phyloP scores from a whole-genome alignment of 2,797 vertebrate species.

The Amniataba percoides region DNA sequence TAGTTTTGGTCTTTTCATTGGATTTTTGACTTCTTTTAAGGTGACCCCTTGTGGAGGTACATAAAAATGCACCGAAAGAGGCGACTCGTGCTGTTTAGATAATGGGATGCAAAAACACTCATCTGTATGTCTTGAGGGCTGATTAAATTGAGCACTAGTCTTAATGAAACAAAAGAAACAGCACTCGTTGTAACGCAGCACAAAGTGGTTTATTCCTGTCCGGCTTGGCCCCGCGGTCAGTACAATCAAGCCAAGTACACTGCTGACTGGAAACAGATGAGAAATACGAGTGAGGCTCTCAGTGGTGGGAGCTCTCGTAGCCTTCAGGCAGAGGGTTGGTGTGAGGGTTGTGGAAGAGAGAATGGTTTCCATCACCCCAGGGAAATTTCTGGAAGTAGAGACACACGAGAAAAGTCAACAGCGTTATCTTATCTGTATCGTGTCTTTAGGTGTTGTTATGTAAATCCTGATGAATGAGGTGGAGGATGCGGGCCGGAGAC shows the following conservation, averaged over 20 bases:
- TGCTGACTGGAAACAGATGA: conserved; percentile 16
- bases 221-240: conserved; percentile 27
- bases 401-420: background rate
- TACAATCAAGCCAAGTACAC: conserved; percentile 22
- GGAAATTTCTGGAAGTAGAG: conserved; percentile 84
- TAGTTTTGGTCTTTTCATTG: background rate
- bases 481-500: background rate
- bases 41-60: background rate
- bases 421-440: background rate
- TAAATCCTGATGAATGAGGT: background rate
- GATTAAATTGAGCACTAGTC: conserved; percentile 9
- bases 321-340: conserved; percentile 89
- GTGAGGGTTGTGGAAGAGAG: conserved; percentile 89
- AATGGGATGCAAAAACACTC: conserved; percentile 1
- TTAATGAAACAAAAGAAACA: conserved; percentile 9
- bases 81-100: background rate
- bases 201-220: conserved; percentile 55
- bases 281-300: conserved; percentile 30
- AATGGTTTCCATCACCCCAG: conserved; percentile 93
- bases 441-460: background rate
- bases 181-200: conserved; percentile 26
- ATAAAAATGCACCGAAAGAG: background rate
- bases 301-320: conserved; percentile 82
- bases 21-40: background rate
- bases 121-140: background rate